Evolutionary conservation across 2,888 invertebrate species (phyloP), one percentile per base, ranked within the genome.

Genomic region (Masnerella sp.): DNA sequence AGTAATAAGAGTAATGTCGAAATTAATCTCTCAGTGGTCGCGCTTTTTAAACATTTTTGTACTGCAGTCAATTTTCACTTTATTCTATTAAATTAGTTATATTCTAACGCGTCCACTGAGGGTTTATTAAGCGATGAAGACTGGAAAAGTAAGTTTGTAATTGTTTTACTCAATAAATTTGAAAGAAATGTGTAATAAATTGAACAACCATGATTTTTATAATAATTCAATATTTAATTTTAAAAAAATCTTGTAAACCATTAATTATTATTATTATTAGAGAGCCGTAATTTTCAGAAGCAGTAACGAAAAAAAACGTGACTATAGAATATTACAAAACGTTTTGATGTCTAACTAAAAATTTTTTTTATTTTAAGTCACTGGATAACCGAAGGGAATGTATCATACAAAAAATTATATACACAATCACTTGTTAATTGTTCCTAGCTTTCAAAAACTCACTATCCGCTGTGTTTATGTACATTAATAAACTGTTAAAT

Each of bases 321-420:
- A 11, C 22, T 25, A 25, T 7, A 38, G 17, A 52, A 52, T 34
- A 32, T 52, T 25, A 51, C 20, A 51, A 51, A 51, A 51, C 32
- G 15, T 4, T 14, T 45, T 14, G 8, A 17, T 14, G 7, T 25
- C 25, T 45, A 9, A 9, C 17, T 20, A 20, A 5, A 20, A 25
- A 34, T n/a, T n/a, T 12, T 58, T 49, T 2, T 47, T 54, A 12
- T 1, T 28, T 59, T 68, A 51, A 59, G 52, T 68, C 38, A 45
- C 58, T 68, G 36, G 34, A 45, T 68, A 52, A 14, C 22, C 17
- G 34, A 59, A 68, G 59, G 68, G 68, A 68, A 68, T 68, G 68
- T 59, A 59, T 52, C 34, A 68, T 52, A 68, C 52, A 68, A 68
- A 49, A 59, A 34, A 59, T 52, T 52, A 59, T 68, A 38, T 67